Percentiles rank a stretch among this genome's conserved stretches.
Evolutionary conservation across 2,113 vertebrate species (phyloP).

Genomic region (Syngnathus typhle): DNA sequence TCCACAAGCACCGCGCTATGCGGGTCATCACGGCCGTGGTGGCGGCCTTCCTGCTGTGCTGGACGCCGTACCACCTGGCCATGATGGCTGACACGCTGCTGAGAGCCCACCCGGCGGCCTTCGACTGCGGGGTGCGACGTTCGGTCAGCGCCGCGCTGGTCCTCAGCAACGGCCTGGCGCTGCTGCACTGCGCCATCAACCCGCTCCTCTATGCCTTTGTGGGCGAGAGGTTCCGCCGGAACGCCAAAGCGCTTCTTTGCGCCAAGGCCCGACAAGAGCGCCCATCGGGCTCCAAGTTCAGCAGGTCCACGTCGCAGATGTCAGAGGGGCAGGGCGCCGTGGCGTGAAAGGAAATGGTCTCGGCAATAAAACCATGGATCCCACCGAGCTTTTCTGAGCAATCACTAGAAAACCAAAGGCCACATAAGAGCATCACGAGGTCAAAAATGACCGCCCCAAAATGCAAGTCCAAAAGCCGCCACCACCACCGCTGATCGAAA

Average conservation of each 20-base stretch:
- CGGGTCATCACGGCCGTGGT: slow-evolving; percentile 69
- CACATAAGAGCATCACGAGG: no score
- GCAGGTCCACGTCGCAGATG: slow-evolving; percentile 64
- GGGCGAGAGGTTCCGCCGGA: slow-evolving; percentile 70
- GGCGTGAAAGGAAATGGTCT: slow-evolving; percentile 23
- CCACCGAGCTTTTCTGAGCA: no score
- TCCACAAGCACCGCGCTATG: slow-evolving; percentile 73
- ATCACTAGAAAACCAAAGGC: no score
- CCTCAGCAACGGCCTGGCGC: slow-evolving; percentile 52
- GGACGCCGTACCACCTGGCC: slow-evolving; percentile 65
- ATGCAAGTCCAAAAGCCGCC: no score
- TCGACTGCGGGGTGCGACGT: slow-evolving; percentile 27
- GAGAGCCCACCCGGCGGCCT: slow-evolving; percentile 28
- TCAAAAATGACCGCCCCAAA: no score
- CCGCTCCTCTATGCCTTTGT: slow-evolving; percentile 73
- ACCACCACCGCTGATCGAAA: not conserved
- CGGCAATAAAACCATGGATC: no score
- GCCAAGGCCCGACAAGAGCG: slow-evolving; percentile 36
- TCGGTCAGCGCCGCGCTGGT: slow-evolving; percentile 36
- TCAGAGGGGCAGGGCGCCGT: slow-evolving; percentile 45
- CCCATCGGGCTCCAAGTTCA: slow-evolving; percentile 31
- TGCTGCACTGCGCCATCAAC: slow-evolving; percentile 72
- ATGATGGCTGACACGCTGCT: slow-evolving; percentile 58
- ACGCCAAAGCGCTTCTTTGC: slow-evolving; percentile 46
- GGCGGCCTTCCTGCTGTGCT: slow-evolving; percentile 67